Base-by-base conservation (phyloP, 1,140 invertebrate species). In the Drosophila eugracilis region DNA sequence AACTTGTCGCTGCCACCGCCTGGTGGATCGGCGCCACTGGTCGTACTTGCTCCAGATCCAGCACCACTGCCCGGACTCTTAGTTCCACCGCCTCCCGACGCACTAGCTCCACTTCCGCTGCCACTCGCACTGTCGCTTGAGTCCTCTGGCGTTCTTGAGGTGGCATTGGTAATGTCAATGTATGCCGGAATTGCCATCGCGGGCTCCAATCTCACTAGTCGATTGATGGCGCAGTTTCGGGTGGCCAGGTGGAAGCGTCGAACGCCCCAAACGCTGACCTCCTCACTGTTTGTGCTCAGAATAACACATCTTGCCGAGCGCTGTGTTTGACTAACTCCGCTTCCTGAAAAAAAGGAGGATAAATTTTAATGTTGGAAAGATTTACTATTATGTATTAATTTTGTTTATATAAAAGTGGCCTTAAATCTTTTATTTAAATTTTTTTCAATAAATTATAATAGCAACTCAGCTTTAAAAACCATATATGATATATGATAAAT, bases 1-100 rank as follows among this genome's bases (percentile, higher is more conserved):
- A 95, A 95, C 69, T 91, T 92, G 47, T 91, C 90, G 22, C 76
- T 72, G 7, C 70, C 54, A 32, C 76, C 85, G 26, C 74, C 67
- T 0, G 83, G 83, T 14, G 77, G 77, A 57, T 91, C 91, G 10
- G 75, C 75, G 10, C 85, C 74, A 5, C 62, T 71, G 1, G 79
- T 73, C 15, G 83, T 70, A 37, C 30, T 72, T 6, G 73, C 69
- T 4, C 83, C 48, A 1, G 58, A 44, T 3, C 47, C 62, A 5
- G 30, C 37, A 0, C 19, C 77, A 5, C 62, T 49, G 12, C 69
- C 63, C 15, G 65, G 62, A 6, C 58, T 63, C 17, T 49, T 62
- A n/a, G 62, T 17, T 19, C 49, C 54, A 17, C 66, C 55, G 9
- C 41, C 47, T 5, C 54, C 50, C 6, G 66, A 32, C 9, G 54